These are phyloP conservation scores for Myrmophylax atrothorax DNA, from an alignment of 2,113 vertebrate genomes.

Conservation along the genomic window DNA sequence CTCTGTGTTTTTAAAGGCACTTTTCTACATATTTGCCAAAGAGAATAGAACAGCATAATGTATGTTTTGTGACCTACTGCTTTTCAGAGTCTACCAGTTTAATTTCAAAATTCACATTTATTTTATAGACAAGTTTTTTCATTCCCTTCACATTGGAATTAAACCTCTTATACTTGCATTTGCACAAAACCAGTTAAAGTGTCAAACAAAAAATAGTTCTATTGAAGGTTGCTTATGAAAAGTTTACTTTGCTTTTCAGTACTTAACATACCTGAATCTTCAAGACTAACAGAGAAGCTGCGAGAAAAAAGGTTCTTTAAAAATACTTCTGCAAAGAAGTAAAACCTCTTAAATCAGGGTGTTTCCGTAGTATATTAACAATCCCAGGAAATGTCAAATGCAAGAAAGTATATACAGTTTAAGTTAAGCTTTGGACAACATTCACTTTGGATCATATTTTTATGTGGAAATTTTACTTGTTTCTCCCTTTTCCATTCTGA, in stretches of 20 bases:
- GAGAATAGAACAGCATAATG: background rate
- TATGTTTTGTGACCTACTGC: background rate
- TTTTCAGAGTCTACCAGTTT: background rate
- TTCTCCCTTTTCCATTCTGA: background rate
- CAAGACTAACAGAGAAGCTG: background rate
- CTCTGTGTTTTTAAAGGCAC: background rate
- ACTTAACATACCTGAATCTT: background rate
- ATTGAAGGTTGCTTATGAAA: background rate
- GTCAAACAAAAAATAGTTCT: background rate
- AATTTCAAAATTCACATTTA: background rate
- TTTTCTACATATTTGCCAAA: background rate
- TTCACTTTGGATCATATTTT: background rate
- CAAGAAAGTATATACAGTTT: background rate
- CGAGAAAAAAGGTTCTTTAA: background rate
- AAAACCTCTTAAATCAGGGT: background rate
- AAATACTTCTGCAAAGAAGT: background rate
- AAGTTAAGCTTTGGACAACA: background rate
- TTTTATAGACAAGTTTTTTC: background rate
- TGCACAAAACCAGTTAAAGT: background rate
- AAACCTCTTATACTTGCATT: background rate
- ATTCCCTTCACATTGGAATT: background rate
- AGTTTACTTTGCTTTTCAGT: background rate
- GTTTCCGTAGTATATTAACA: background rate
- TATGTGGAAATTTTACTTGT: background rate
- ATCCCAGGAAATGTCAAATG: background rate